Conservation (phyloP, 2,888 invertebrate genomes). For the Mystacides longicornis region DNA sequence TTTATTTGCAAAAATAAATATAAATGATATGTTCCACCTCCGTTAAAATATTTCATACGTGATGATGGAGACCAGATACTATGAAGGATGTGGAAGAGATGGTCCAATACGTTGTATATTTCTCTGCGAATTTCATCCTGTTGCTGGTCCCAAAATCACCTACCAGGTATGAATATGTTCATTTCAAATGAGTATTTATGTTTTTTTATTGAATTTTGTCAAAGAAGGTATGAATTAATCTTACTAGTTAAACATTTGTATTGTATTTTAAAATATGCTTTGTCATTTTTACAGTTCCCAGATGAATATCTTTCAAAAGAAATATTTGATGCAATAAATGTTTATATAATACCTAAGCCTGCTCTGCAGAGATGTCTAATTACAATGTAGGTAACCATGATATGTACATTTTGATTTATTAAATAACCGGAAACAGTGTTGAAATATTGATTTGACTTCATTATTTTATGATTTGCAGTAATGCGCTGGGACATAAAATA, state of each 20-base stretch:
- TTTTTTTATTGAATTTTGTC: no score
- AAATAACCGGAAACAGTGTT: not conserved
- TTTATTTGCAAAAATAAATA: no score
- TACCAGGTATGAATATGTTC: slow-evolving; percentile 56
- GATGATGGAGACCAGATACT: slow-evolving; percentile 46
- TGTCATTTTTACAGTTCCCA: slow-evolving; percentile 64
- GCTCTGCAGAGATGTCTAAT: slow-evolving; percentile 84
- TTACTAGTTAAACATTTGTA: no score
- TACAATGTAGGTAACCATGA: slow-evolving; percentile 64
- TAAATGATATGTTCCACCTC: no score
- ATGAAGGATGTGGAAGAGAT: slow-evolving; percentile 60
- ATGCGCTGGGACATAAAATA: slow-evolving; percentile 73
- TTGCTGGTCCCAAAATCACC: slow-evolving; percentile 76
- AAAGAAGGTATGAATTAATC: no score
- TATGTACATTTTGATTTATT: not conserved
- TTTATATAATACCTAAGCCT: slow-evolving; percentile 92
- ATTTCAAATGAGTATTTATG: no score
- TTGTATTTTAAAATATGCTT: no score
- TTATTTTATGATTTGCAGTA: slow-evolving; percentile 33
- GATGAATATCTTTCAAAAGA: slow-evolving; percentile 88
- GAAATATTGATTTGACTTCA: not conserved
- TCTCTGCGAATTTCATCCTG: slow-evolving; percentile 68
- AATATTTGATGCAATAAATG: slow-evolving; percentile 86
- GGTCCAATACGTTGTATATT: slow-evolving; percentile 78
- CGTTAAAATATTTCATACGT: no score